phyloP scores from a whole-genome alignment of 2,888 invertebrate species.

The Trissolcus japonicus region DNA sequence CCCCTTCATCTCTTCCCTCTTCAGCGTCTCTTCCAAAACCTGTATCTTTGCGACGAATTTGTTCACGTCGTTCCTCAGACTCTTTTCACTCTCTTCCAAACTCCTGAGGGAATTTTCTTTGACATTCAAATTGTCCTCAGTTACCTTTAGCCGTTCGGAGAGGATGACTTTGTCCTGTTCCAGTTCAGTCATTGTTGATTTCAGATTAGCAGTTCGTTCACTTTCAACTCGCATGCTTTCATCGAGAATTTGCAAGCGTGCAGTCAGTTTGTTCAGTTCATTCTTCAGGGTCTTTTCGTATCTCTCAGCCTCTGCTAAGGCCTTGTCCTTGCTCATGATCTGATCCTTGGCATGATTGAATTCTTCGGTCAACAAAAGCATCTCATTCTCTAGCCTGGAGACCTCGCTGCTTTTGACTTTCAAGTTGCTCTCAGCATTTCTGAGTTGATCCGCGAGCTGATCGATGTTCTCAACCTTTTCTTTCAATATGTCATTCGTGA shows the following conservation, averaged over 20 bases:
- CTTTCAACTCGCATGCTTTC: conserved; percentile 36
- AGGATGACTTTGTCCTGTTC: conserved; percentile 48
- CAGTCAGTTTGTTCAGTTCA: conserved; percentile 44
- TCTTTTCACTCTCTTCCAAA: conserved; percentile 39
- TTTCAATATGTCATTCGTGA: conserved; percentile 44
- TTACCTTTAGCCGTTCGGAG: conserved; percentile 33
- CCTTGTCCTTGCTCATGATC: conserved; percentile 49
- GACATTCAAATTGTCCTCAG: conserved; percentile 43
- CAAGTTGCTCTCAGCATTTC: conserved; percentile 29
- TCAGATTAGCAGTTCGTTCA: conserved; percentile 14
- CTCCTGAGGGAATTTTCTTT: conserved; percentile 21
- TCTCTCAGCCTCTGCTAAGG: conserved; percentile 48
- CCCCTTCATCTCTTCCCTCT: conserved; percentile 32
- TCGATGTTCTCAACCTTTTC: conserved; percentile 55
- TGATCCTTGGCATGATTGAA: conserved; percentile 49
- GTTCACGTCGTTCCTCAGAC: conserved; percentile 39
- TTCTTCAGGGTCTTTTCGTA: conserved; percentile 43
- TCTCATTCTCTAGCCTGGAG: conserved; percentile 50
- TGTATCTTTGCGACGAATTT: conserved; percentile 31
- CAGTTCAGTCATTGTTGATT: conserved; percentile 20
- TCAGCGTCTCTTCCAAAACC: conserved; percentile 42
- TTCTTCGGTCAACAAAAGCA: conserved; percentile 49
- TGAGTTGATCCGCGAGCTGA: conserved; percentile 56
- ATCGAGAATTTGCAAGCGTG: conserved; percentile 43
- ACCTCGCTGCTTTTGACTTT: conserved; percentile 41